Conservation (phyloP, 2,888 invertebrate species). For the Xestia rhomboidea region DNA sequence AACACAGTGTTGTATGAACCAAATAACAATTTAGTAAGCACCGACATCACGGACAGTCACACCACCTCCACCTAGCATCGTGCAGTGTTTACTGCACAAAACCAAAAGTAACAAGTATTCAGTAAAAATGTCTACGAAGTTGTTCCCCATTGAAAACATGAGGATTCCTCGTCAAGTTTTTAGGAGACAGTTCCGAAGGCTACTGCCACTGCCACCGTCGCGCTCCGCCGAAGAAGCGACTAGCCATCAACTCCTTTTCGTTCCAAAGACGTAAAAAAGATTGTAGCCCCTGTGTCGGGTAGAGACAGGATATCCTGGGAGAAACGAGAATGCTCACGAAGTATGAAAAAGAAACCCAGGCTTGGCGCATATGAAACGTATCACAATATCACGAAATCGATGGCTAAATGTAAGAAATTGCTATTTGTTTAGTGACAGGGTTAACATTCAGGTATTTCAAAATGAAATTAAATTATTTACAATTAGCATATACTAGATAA, state of each 20-base stretch:
- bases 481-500: no score
- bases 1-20: constrained; percentile 11
- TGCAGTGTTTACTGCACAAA: not conserved
- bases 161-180: not conserved
- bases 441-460: no score
- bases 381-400: no score
- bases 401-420: no score
- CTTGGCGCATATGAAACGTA: no score
- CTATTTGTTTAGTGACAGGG: no score
- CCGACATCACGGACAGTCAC: not conserved
- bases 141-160: not conserved
- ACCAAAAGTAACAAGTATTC: not conserved
- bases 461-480: no score
- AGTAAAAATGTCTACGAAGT: not conserved
- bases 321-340: no score
- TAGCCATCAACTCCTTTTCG: not conserved
- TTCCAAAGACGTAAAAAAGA: not conserved
- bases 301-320: no score
- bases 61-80: constrained; percentile 1
- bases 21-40: not conserved
- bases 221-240: not conserved
- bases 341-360: no score
- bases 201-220: not conserved
- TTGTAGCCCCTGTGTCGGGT: not conserved
- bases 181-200: not conserved